Evolutionary conservation across 1,140 invertebrate genomes (phyloP), one percentile per base, ranked within the genome.

Genomic region (Drosophila kanapiae): DNA sequence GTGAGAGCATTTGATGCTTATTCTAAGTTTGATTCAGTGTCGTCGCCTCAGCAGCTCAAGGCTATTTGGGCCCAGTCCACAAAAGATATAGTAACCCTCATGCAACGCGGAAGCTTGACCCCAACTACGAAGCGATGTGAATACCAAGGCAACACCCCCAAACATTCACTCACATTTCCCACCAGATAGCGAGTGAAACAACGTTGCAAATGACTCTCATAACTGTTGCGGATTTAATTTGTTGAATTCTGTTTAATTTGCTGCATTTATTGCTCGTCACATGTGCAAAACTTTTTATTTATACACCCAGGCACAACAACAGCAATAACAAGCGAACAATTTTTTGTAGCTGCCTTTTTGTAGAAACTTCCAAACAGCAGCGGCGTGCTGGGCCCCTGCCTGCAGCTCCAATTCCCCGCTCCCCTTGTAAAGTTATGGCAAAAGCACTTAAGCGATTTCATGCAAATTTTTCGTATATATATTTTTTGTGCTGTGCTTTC

Each of bases 401-500:
- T 35, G 61, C 37, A 58, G 42, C 49, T 48, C 35, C 37, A 8
- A 16, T 27, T 58, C 47, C 31, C 11, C 11, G 13, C 43, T 37
- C 42, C 42, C 53, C 51, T 48, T 49, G 48, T 54, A 77, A 87
- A 87, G 83, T 87, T 83, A 78, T 71, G 68, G 80, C 58, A 54
- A 80, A 88, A 87, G 84, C 83, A 87, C 83, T 87, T 87, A 87
- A 88, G 72, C 84, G 80, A 83, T 87, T 87, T 83, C 80, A 88
- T 87, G 83, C 86, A 88, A 48, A 88, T 82, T 83, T 86, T 62
- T 75, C 14, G 53, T 56, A 27, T 69, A 33, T 77, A 45, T 68
- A 51, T 51, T 33, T 68, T 69, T 61, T 70, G 58, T 29, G 61
- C 71, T 65, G 67, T 77, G 68, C 65, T 88, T 78, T 78, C 68